These are phyloP conservation scores for Euzetes globulus DNA, from an alignment of 2,888 invertebrate genomes.

Conservation along the genomic window DNA sequence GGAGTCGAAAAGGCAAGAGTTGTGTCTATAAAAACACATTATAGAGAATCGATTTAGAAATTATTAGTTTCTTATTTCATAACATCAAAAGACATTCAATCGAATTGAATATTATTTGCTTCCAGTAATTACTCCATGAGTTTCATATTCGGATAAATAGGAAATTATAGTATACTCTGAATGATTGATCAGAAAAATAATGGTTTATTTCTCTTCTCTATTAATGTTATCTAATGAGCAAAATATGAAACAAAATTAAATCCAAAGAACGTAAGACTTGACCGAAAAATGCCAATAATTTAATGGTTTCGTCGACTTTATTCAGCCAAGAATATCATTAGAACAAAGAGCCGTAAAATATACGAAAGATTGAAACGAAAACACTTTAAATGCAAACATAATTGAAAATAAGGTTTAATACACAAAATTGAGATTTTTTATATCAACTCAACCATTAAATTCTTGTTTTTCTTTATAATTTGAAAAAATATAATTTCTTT, in stretches of 20 bases:
- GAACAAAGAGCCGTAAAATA: background rate
- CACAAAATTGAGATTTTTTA: no score
- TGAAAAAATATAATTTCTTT: no score
- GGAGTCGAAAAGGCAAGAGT: no score
- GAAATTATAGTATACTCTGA: background rate
- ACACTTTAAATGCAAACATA: background rate
- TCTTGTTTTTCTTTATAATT: no score
- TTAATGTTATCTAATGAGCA: no score
- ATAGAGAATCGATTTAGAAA: background rate
- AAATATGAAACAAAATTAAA: no score
- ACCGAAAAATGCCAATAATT: no score
- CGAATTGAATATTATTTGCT: background rate
- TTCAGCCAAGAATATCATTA: background rate
- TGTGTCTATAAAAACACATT: background rate
- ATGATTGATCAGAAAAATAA: slow-evolving; percentile 4
- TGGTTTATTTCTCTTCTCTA: background rate
- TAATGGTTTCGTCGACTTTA: background rate
- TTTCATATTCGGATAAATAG: background rate
- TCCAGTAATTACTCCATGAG: slow-evolving; percentile 3
- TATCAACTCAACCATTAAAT: no score
- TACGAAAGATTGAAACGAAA: background rate
- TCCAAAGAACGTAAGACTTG: no score
- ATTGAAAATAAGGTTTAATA: background rate
- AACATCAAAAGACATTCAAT: slow-evolving; percentile 3
- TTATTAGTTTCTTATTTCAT: slow-evolving; percentile 18